Percentiles rank a stretch among this genome's conserved stretches.
phyloP scores from a whole-genome alignment of 2,113 vertebrate species.

The Oreochromis tanganicae region DNA sequence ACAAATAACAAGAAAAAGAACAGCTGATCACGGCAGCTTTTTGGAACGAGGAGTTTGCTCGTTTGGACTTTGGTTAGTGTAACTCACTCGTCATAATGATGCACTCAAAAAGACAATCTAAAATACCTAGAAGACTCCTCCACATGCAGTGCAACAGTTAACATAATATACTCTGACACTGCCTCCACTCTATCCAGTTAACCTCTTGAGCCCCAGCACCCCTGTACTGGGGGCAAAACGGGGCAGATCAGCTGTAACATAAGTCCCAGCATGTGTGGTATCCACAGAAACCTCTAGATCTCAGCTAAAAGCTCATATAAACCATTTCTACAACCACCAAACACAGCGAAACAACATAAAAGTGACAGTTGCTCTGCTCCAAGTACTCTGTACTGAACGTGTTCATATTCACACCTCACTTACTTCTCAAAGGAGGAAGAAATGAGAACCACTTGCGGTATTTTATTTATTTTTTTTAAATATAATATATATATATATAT shows the following conservation, averaged over 20 bases:
- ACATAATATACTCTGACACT: background rate
- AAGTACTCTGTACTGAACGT: accelerated
- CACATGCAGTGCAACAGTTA: background rate
- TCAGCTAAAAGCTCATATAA: background rate
- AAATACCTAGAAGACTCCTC: background rate
- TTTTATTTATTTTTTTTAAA: background rate
- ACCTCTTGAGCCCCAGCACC: background rate
- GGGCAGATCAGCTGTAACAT: background rate
- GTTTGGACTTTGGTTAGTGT: background rate
- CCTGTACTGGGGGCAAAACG: background rate
- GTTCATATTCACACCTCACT: background rate
- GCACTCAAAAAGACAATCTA: background rate
- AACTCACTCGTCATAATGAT: background rate
- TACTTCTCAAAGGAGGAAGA: background rate
- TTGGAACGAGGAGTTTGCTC: background rate
- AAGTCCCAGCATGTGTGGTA: background rate
- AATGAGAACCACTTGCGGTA: background rate
- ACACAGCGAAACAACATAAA: background rate
- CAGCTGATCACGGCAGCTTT: background rate
- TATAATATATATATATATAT: too few relatives aligned
- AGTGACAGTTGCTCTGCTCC: background rate
- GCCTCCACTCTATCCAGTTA: background rate
- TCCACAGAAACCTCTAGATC: background rate
- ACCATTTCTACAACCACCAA: background rate
- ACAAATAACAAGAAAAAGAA: background rate